Evolutionary conservation across 1,140 invertebrate genomes (phyloP).

Genomic region (Lordiphosa clarofinis): DNA sequence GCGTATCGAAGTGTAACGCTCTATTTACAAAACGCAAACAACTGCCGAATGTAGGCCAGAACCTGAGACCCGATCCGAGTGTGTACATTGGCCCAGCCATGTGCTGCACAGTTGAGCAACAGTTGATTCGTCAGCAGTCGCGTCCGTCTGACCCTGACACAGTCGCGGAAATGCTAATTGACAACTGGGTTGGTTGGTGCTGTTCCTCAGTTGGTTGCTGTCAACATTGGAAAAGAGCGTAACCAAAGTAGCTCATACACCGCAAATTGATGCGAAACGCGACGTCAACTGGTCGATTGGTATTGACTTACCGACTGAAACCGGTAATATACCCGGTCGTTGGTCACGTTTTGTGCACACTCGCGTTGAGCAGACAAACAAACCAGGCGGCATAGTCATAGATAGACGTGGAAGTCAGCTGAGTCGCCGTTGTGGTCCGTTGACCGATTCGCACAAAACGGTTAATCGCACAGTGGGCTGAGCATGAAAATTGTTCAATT

Average conservation of each 20-base stretch:
- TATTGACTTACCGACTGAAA: slow-evolving; percentile 6
- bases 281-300: slow-evolving; percentile 25
- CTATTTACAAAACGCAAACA: slow-evolving; percentile 30
- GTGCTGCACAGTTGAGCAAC: slow-evolving; percentile 31
- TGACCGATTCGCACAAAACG: slow-evolving; percentile 21
- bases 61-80: slow-evolving; percentile 6
- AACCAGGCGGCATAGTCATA: slow-evolving; percentile 15
- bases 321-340: slow-evolving; percentile 9
- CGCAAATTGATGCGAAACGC: slow-evolving; percentile 37
- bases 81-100: slow-evolving; percentile 37
- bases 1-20: slow-evolving; percentile 35
- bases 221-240: slow-evolving; percentile 21
- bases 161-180: slow-evolving; percentile 35
- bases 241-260: slow-evolving; percentile 4
- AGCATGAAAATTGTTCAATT: not conserved
- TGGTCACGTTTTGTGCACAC: slow-evolving; percentile 62
- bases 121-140: too few relatives aligned
- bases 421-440: slow-evolving; percentile 5
- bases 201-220: not conserved
- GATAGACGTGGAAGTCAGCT: slow-evolving; percentile 4
- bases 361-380: slow-evolving; percentile 28
- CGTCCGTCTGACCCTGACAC: slow-evolving; percentile 56
- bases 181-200: slow-evolving; percentile 18
- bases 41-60: slow-evolving; percentile 12
- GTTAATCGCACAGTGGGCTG: slow-evolving; percentile 4